phyloP scores from a whole-genome alignment of 2,888 invertebrate genomes.

The Drosophila anomelani region DNA sequence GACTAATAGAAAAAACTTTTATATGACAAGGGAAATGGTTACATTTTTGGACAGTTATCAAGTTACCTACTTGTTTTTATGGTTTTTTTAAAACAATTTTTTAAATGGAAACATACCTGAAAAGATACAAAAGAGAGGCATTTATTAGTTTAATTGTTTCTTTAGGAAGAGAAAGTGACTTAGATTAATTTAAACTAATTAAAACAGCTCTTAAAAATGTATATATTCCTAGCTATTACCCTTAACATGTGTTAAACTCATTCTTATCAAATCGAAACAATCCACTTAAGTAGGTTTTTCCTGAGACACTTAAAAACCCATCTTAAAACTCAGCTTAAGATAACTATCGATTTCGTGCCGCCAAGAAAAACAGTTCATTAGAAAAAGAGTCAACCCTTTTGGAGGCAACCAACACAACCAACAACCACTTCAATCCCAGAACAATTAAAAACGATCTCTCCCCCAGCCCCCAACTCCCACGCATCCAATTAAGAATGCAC shows the following conservation, averaged over 20 bases:
- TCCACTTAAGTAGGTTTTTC: background rate
- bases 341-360: slow-evolving; percentile 5
- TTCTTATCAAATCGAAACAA: background rate
- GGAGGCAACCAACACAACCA: background rate
- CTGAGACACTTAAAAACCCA: background rate
- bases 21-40: background rate
- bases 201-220: background rate
- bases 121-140: slow-evolving; percentile 42
- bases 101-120: slow-evolving; percentile 56
- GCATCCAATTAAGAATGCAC: slow-evolving; percentile 51
- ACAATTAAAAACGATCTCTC: slow-evolving; percentile 38
- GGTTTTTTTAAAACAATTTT: background rate
- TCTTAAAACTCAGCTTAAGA: background rate
- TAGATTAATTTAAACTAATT: background rate
- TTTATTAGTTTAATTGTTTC: slow-evolving; percentile 1
- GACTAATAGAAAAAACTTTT: slow-evolving; percentile 6
- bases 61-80: slow-evolving; percentile 1
- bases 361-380: slow-evolving; percentile 16
- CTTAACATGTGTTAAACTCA: slow-evolving; percentile 4
- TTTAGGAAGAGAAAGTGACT: background rate
- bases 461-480: slow-evolving; percentile 15
- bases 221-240: background rate
- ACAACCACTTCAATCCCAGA: slow-evolving; percentile 14
- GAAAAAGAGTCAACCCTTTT: slow-evolving; percentile 17
- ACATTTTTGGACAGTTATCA: background rate